Percentiles rank a stretch among this genome's conserved stretches.
Evolutionary conservation across 2,888 invertebrate species (phyloP).

Genomic region (Cryptophagus acutangulus): DNA sequence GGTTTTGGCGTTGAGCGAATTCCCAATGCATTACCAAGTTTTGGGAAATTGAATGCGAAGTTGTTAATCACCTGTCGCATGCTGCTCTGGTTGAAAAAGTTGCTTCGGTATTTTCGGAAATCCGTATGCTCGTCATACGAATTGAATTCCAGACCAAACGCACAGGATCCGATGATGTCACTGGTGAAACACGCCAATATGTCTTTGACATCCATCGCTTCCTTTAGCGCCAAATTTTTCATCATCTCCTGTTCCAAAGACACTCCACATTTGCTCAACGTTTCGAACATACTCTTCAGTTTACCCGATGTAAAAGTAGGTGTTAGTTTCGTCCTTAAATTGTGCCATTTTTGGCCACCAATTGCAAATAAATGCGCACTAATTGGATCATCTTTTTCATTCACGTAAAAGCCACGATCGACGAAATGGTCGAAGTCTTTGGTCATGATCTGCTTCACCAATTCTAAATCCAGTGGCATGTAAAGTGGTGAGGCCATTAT

Average conservation of each 20-base stretch:
- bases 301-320: slow-evolving; percentile 57
- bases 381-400: slow-evolving; percentile 56
- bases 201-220: slow-evolving; percentile 10
- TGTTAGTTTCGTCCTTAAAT: slow-evolving; percentile 9
- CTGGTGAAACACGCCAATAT: slow-evolving; percentile 48
- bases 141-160: slow-evolving; percentile 55
- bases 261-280: slow-evolving; percentile 8
- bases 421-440: slow-evolving; percentile 58
- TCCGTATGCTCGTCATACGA: slow-evolving; percentile 51
- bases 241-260: slow-evolving; percentile 5
- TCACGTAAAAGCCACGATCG: slow-evolving; percentile 55
- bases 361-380: slow-evolving; percentile 30
- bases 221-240: background rate
- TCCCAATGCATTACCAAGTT: too few species aligned
- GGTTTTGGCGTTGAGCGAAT: too few species aligned
- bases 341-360: slow-evolving; percentile 9
- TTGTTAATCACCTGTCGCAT: too few species aligned
- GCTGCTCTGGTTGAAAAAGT: too few species aligned
- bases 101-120: slow-evolving; percentile 44
- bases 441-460: slow-evolving; percentile 48
- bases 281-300: slow-evolving; percentile 56
- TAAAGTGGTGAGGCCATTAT: slow-evolving; percentile 12
- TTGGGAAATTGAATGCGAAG: too few species aligned
- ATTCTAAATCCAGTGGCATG: slow-evolving; percentile 28
- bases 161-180: slow-evolving; percentile 55